Base-by-base conservation (phyloP, 1,140 invertebrate genomes). In the Sminthurinus signatus region DNA sequence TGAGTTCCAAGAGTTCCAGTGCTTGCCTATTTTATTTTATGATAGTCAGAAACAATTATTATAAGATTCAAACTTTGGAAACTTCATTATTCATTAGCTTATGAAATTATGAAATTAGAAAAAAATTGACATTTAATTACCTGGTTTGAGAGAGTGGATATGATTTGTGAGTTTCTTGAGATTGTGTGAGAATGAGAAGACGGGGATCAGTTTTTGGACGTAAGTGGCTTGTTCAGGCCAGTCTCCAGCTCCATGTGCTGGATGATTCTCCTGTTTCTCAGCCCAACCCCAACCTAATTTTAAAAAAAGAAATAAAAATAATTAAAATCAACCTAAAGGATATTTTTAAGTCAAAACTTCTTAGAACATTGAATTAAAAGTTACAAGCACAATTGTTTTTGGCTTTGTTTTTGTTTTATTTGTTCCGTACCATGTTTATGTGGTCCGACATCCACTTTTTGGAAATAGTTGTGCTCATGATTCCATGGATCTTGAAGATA, bases 401-500 rank as follows among this genome's bases (percentile, higher is more conserved):
- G n/a, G n/a, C n/a, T n/a, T n/a, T n/a, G n/a, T n/a, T n/a, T n/a
- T n/a, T n/a, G n/a, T n/a, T n/a, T n/a, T n/a, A n/a, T n/a, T n/a
- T n/a, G n/a, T n/a, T n/a, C n/a, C n/a, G n/a, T n/a, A 52, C 27
- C 10, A 8, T 52, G 8, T 12, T 4, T 8, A 28, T 52, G 50
- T 2, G 50, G 50, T 52, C 50, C 50, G n/a, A 27, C 8, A 14
- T 52, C 15, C 2, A 8, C 3, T 8, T 31, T 31, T 12, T 25
- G 8, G 50, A 5, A 28, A 31, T 52, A 52, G n/a, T 52, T 31
- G 19, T 52, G 50, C 19, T 52, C 50, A 29, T 52, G 50, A 10
- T 23, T 28, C 50, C 50, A 52, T 23, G 50, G 50, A 31, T 52
- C 25, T 28, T 52, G 50, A 25, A 52, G 25, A 23, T 52, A 52